phyloP scores from a whole-genome alignment of 2,113 vertebrate genomes.

The Galbula dea region DNA sequence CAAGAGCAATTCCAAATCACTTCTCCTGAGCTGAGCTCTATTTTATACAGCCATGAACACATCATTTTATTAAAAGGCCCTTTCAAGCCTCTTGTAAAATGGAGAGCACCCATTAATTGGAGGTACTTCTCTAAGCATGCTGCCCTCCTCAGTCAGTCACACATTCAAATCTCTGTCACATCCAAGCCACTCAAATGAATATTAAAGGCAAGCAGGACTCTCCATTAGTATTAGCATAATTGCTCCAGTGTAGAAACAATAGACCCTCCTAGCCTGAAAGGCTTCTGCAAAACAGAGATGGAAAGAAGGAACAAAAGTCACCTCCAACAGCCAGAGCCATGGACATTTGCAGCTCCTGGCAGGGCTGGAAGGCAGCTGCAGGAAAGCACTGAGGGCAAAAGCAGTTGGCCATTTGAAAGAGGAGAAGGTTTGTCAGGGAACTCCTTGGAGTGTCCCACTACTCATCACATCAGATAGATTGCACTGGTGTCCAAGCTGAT shows the following conservation, averaged over 20 bases:
- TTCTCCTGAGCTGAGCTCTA: not conserved
- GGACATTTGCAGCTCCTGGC: not conserved
- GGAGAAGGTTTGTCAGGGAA: not conserved
- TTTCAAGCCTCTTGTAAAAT: not conserved
- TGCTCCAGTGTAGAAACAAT: not conserved
- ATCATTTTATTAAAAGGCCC: conserved; percentile 10
- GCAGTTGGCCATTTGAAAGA: not conserved
- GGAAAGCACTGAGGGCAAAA: not conserved
- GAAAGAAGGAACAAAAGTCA: not conserved
- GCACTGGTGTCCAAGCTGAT: not conserved
- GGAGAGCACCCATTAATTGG: not conserved
- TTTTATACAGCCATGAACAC: not conserved
- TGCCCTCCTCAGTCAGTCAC: not conserved
- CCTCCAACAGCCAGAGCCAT: not conserved
- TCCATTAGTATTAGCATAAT: not conserved
- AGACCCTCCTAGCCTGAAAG: not conserved
- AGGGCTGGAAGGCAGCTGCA: not conserved
- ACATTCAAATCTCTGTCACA: not conserved
- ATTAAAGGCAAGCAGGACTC: not conserved
- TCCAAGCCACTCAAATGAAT: not conserved
- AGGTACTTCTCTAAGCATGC: not conserved
- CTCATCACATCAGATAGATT: not conserved
- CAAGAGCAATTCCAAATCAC: conserved; percentile 11
- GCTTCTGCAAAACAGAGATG: not conserved
- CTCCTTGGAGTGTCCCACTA: not conserved